Conservation (phyloP, 2,113 vertebrate species). For the Orycteropus afer region DNA sequence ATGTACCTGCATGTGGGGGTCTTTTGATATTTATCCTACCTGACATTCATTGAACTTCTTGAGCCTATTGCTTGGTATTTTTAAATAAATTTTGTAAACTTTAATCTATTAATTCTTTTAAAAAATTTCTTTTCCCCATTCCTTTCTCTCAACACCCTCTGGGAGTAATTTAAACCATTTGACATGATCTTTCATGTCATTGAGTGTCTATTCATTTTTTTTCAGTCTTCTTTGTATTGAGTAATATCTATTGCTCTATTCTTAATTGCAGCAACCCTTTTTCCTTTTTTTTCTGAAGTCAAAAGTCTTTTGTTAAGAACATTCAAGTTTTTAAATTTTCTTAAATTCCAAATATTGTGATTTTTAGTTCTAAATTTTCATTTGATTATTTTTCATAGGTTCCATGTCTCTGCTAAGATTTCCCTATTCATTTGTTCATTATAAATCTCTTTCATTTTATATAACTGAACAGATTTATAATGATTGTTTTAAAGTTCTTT, state of each 20-base stretch:
- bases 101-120: not conserved
- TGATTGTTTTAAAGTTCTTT: no score
- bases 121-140: not conserved
- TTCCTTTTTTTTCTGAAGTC: not conserved
- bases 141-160: not conserved
- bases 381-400: not conserved
- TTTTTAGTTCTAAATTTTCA: not conserved
- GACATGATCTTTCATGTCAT: not conserved
- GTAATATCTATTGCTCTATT: not conserved
- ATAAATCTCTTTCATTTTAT: not conserved
- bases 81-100: not conserved
- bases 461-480: not conserved
- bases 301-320: not conserved
- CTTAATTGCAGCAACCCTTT: not conserved
- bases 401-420: not conserved
- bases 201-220: not conserved
- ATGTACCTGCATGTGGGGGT: not conserved
- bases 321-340: not conserved
- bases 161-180: not conserved
- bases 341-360: not conserved
- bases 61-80: not conserved
- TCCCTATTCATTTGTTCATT: not conserved
- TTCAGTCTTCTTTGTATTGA: not conserved
- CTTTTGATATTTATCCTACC: no score
- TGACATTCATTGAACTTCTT: no score